phyloP scores from a whole-genome alignment of 2,113 vertebrate species.

The Pelvicachromis taeniatus region DNA sequence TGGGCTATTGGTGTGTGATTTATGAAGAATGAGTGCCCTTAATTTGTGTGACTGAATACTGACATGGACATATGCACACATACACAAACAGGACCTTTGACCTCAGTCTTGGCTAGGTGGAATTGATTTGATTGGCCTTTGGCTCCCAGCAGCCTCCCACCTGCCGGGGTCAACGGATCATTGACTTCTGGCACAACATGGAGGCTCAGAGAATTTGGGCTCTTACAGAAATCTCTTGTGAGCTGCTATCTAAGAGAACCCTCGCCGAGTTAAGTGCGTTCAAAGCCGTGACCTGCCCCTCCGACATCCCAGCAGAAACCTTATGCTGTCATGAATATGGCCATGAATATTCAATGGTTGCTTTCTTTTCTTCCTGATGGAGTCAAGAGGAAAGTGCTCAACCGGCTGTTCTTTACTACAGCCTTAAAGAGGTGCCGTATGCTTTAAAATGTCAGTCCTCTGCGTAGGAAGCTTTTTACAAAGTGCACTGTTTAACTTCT shows the following conservation, averaged over 20 bases:
- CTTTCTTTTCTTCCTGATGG: slow-evolving; percentile 52
- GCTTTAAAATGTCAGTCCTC: slow-evolving; percentile 52
- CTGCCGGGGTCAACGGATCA: slow-evolving; percentile 33
- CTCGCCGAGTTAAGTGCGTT: slow-evolving; percentile 43
- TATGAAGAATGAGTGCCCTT: neutral
- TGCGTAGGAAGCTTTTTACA: neutral
- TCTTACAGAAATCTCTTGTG: slow-evolving; percentile 8
- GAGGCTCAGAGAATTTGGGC: slow-evolving; percentile 7
- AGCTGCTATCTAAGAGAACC: slow-evolving; percentile 8
- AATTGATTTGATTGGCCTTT: slow-evolving; percentile 56
- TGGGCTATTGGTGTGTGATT: neutral
- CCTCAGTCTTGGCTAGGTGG: slow-evolving; percentile 25
- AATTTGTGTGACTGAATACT: neutral
- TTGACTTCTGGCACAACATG: slow-evolving; percentile 56
- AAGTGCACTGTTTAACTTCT: neutral
- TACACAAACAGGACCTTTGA: slow-evolving; percentile 18
- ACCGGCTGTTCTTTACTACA: slow-evolving; percentile 54
- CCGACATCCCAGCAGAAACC: slow-evolving; percentile 54
- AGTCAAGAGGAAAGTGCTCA: slow-evolving; percentile 15
- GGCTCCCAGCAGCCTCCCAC: slow-evolving; percentile 36
- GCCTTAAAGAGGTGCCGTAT: slow-evolving; percentile 61
- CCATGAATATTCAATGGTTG: slow-evolving; percentile 69
- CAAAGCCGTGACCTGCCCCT: slow-evolving; percentile 57
- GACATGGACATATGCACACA: neutral
- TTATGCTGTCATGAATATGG: slow-evolving; percentile 58